These are phyloP conservation scores for Zeus faber DNA, from an alignment of 2,113 vertebrate genomes.

Conservation along the genomic window DNA sequence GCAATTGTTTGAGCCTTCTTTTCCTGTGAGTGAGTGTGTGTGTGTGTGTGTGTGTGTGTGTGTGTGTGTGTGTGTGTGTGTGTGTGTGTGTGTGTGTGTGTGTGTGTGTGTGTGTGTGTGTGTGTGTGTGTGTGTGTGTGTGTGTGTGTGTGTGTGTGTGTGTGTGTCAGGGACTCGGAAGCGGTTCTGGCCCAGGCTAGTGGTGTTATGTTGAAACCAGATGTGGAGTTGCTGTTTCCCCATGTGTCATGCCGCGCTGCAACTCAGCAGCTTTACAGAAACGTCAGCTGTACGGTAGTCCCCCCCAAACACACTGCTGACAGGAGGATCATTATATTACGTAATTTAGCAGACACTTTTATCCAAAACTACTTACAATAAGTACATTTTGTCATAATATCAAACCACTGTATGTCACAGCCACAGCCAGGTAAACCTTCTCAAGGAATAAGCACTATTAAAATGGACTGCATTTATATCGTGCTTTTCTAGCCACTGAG, in stretches of 20 bases:
- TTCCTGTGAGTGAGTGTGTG: neutral
- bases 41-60: too few relatives aligned
- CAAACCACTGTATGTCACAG: too few relatives aligned
- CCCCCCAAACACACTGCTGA: too few relatives aligned
- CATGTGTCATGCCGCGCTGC: conserved; percentile 41
- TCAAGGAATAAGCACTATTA: too few relatives aligned
- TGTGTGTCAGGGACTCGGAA: conserved; percentile 8
- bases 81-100: conserved; percentile 1
- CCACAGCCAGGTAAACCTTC: too few relatives aligned
- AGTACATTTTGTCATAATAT: too few relatives aligned
- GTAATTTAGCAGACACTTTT: too few relatives aligned
- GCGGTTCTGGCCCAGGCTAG: conserved; percentile 33
- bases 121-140: neutral
- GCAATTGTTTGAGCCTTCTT: neutral
- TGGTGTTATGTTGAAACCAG: conserved; percentile 58
- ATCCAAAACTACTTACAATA: too few relatives aligned
- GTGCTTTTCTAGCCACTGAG: too few relatives aligned
- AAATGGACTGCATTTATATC: too few relatives aligned
- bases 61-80: conserved; percentile 1
- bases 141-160: neutral
- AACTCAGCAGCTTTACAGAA: conserved; percentile 48
- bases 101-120: neutral
- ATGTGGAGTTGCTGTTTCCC: conserved; percentile 58
- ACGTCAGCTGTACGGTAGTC: conserved; percentile 54
- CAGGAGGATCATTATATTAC: too few relatives aligned